phyloP scores from a whole-genome alignment of 2,113 vertebrate genomes.

The Grammomys surdaster region DNA sequence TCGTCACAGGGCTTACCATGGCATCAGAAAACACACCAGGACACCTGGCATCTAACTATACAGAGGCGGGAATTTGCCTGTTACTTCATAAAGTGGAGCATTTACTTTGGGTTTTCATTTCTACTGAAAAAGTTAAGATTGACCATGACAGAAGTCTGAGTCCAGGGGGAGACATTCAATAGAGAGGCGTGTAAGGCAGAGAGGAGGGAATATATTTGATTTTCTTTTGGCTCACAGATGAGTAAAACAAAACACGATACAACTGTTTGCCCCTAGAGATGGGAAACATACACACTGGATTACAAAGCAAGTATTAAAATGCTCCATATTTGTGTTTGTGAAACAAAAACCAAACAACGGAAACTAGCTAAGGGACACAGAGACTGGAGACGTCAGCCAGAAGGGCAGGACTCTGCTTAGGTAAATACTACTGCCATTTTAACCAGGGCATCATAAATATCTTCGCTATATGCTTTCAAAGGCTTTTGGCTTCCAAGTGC shows the following conservation, averaged over 20 bases:
- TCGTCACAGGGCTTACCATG: background rate
- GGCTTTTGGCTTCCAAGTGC: background rate
- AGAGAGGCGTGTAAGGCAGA: background rate
- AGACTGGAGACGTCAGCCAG: background rate
- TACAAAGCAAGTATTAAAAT: slow-evolving; percentile 25
- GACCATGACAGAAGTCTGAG: background rate
- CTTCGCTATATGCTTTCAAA: background rate
- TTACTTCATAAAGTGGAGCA: background rate
- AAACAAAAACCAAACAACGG: background rate
- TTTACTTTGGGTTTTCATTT: background rate
- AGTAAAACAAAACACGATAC: background rate
- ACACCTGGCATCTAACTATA: background rate
- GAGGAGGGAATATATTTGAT: background rate
- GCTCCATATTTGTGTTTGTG: background rate
- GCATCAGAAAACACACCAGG: background rate
- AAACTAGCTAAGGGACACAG: background rate
- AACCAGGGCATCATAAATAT: background rate
- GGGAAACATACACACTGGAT: background rate
- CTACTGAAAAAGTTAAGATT: background rate
- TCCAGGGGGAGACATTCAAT: background rate
- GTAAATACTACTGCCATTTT: background rate
- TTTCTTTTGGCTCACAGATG: background rate
- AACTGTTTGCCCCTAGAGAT: background rate
- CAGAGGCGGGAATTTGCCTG: background rate
- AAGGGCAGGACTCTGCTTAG: background rate